Conservation (phyloP, 2,888 invertebrate genomes). For the Pteria penguin region DNA sequence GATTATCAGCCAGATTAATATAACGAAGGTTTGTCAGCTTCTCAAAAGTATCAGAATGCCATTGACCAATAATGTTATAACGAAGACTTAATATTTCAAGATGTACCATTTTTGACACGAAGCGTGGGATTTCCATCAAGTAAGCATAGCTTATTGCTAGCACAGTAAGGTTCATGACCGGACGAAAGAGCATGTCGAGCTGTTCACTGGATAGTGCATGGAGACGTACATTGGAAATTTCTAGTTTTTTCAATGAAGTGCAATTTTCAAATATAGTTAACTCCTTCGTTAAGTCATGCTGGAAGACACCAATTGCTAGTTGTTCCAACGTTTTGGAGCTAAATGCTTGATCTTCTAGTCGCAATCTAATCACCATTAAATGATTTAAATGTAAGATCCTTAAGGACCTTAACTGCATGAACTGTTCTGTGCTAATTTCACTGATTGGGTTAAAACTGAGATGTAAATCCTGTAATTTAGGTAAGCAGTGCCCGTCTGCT, state of each 20-base stretch:
- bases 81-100: neutral
- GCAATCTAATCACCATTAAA: neutral
- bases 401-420: neutral
- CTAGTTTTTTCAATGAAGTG: neutral
- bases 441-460: neutral
- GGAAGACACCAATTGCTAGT: neutral
- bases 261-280: neutral
- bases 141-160: neutral
- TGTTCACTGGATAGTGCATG: neutral
- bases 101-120: neutral
- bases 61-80: conserved; percentile 3
- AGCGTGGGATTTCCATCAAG: neutral
- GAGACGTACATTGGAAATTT: neutral
- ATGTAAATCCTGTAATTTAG: neutral
- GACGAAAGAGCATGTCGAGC: neutral
- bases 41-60: neutral
- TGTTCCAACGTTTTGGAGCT: neutral
- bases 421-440: neutral
- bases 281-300: neutral
- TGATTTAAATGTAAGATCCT: neutral
- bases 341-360: neutral
- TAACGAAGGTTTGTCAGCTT: neutral
- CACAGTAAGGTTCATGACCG: neutral
- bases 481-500: neutral
- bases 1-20: neutral